Evolutionary conservation across 1,140 invertebrate species (phyloP).

Genomic region (Drosophila nigrodunni): DNA sequence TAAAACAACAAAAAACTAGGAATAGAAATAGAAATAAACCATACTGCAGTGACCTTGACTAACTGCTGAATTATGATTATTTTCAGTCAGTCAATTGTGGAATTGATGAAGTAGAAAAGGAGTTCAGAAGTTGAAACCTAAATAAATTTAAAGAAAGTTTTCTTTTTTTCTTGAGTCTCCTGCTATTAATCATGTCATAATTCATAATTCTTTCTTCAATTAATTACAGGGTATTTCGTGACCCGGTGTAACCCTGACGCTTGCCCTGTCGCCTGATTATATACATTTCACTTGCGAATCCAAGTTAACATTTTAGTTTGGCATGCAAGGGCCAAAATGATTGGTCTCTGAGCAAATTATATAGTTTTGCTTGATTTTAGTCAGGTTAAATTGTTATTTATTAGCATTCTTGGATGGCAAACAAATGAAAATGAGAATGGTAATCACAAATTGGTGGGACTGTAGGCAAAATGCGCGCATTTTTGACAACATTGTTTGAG

Average conservation of each 20-base stretch:
- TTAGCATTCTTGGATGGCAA: conserved; percentile 30
- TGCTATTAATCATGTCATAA: not conserved
- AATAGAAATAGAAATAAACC: not conserved
- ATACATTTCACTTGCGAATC: conserved; percentile 33
- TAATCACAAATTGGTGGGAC: conserved; percentile 7
- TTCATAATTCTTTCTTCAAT: not conserved
- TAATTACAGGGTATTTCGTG: conserved; percentile 13
- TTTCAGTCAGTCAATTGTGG: not conserved
- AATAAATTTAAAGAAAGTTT: too few species aligned
- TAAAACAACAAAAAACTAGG: conserved; percentile 5
- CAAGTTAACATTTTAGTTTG: conserved; percentile 30
- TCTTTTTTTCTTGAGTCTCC: too few species aligned
- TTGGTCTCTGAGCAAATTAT: conserved; percentile 58
- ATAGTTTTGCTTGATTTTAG: conserved; percentile 73
- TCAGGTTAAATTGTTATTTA: conserved; percentile 69
- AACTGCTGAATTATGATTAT: conserved; percentile 5
- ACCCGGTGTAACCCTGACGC: not conserved
- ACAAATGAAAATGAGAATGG: conserved; percentile 24
- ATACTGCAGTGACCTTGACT: conserved; percentile 43
- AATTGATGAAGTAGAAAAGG: not conserved
- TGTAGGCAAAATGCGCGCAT: conserved; percentile 29
- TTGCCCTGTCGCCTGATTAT: conserved; percentile 51
- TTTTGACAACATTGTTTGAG: conserved; percentile 63
- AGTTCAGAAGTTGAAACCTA: too few species aligned
- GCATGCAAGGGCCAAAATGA: conserved; percentile 61